phyloP scores from a whole-genome alignment of 1,140 invertebrate species.

The Vanessa atalanta region DNA sequence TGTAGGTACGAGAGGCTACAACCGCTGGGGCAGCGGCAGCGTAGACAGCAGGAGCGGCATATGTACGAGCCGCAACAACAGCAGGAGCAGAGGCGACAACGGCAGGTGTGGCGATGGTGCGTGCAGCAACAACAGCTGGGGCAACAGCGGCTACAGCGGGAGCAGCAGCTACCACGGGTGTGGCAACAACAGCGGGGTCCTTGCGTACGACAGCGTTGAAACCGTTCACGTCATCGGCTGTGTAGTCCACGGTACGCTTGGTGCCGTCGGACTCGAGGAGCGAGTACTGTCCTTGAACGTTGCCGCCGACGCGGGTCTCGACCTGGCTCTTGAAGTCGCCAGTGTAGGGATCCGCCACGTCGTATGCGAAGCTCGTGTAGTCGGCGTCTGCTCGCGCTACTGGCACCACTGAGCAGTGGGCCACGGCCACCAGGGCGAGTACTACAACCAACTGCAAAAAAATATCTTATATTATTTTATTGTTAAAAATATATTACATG shows the following conservation, averaged over 20 bases:
- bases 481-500: background rate
- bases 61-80: conserved; percentile 18
- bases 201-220: conserved; percentile 78
- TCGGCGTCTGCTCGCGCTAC: conserved; percentile 52
- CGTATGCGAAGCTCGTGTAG: conserved; percentile 67
- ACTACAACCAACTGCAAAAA: conserved; percentile 56
- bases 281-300: conserved; percentile 79
- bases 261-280: conserved; percentile 76
- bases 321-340: conserved; percentile 77
- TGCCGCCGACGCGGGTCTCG: conserved; percentile 79
- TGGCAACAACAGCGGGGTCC: conserved; percentile 53
- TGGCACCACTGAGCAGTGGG: conserved; percentile 57
- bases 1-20: conserved; percentile 27
- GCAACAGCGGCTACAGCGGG: conserved; percentile 23
- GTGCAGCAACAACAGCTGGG: conserved; percentile 39
- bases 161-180: conserved; percentile 35
- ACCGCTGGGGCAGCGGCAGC: conserved; percentile 15
- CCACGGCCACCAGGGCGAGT: conserved; percentile 50
- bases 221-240: conserved; percentile 75
- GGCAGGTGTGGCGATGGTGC: conserved; percentile 33
- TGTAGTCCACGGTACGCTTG: conserved; percentile 76
- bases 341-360: conserved; percentile 74
- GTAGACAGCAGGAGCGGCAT: background rate
- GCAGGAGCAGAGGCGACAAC: conserved; percentile 33
- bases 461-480: conserved; percentile 9